Evolutionary conservation across 2,113 vertebrate genomes (phyloP).

Genomic region (Sphyrna mokarran): DNA sequence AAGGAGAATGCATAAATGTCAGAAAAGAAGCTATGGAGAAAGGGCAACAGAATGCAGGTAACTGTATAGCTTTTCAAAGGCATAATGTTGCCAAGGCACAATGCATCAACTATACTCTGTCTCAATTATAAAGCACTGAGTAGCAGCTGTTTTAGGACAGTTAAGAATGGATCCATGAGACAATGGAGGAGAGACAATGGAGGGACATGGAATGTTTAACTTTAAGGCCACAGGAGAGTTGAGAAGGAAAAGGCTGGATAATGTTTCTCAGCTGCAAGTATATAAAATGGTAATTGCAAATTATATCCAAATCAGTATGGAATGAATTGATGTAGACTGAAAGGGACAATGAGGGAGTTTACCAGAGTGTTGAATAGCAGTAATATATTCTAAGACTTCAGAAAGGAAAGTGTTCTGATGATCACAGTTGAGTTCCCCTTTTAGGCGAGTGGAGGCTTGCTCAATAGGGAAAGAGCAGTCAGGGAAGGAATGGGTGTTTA

Average conservation of each 20-base stretch:
- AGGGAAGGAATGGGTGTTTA: too few species aligned
- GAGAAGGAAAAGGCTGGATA: background rate
- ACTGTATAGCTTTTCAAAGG: background rate
- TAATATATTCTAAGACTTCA: background rate
- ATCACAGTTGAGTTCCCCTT: too few species aligned
- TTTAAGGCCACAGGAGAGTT: background rate
- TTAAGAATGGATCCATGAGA: background rate
- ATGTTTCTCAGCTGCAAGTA: background rate
- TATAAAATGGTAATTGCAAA: background rate
- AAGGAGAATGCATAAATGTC: background rate
- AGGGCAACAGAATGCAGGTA: background rate
- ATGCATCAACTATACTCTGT: too few species aligned
- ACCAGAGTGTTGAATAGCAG: too few species aligned
- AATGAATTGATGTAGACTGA: background rate
- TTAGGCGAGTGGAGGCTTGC: too few species aligned
- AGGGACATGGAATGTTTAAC: background rate
- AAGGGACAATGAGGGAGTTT: background rate
- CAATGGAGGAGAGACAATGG: background rate
- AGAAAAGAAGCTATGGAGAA: background rate
- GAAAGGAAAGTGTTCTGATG: background rate
- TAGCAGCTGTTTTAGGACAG: background rate
- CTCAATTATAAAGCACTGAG: too few species aligned
- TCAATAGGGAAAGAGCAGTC: too few species aligned
- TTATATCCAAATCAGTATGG: background rate
- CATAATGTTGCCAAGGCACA: too few species aligned